Percentiles rank a stretch among this genome's conserved stretches.
Conservation (phyloP, 2,888 invertebrate genomes). For the Plebejus argus region DNA sequence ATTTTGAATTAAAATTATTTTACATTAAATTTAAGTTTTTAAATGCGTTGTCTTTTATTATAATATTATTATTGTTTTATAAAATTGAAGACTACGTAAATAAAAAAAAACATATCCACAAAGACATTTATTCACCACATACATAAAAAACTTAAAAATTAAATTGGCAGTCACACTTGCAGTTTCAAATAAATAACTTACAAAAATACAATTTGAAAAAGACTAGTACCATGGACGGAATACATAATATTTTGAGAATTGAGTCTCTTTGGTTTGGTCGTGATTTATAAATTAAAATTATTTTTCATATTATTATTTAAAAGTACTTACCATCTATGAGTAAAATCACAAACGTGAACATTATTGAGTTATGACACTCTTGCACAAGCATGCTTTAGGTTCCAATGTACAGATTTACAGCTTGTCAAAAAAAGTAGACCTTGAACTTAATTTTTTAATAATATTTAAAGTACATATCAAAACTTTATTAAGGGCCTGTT, state of each 20-base stretch:
- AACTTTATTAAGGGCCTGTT: too few species aligned
- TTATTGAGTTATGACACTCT: too few species aligned
- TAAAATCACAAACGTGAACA: too few species aligned
- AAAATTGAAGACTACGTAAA: background rate
- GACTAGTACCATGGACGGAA: constrained; percentile 19
- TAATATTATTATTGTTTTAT: background rate
- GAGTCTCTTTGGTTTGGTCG: constrained; percentile 7
- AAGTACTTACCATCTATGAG: too few species aligned
- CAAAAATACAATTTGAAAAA: constrained; percentile 14
- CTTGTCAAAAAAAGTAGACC: too few species aligned
- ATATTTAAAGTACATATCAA: too few species aligned
- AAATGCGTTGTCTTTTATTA: constrained; percentile 31
- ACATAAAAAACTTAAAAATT: background rate
- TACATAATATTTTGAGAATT: background rate
- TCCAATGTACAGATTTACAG: too few species aligned
- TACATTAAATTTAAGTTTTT: constrained; percentile 31
- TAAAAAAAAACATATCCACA: background rate
- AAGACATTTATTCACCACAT: background rate
- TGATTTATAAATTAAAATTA: too few species aligned
- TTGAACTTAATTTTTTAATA: too few species aligned
- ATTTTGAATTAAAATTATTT: constrained; percentile 34
- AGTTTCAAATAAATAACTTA: background rate
- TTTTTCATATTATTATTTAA: too few species aligned
- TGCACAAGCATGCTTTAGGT: too few species aligned
- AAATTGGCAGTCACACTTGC: background rate